Percentiles rank a stretch among this genome's conserved stretches.
Evolutionary conservation across 2,888 invertebrate genomes (phyloP).

Genomic region (Parnassius smintheus): DNA sequence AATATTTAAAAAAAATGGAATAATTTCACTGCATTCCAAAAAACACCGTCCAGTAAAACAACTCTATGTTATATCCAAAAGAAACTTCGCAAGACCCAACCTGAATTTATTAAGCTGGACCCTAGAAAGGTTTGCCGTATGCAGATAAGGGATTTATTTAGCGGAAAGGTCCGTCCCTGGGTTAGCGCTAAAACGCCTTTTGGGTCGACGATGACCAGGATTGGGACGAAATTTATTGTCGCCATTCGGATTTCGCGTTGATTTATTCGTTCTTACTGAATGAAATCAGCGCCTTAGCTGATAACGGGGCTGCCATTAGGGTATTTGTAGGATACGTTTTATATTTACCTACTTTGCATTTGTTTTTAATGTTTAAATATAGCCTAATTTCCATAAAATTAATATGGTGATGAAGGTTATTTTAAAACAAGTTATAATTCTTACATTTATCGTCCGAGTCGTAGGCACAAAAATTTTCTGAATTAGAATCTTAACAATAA

Average conservation of each 20-base stretch:
- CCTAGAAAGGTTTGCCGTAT: conserved; percentile 81
- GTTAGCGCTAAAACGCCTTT: conserved; percentile 74
- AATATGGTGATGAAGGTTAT: no score
- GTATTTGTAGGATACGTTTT: conserved; percentile 39
- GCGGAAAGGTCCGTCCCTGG: conserved; percentile 80
- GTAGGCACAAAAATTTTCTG: no score
- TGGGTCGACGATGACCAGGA: conserved; percentile 78
- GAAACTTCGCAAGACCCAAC: conserved; percentile 76
- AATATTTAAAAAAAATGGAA: no score
- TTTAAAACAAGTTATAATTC: no score
- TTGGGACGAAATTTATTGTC: conserved; percentile 75
- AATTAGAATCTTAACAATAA: no score
- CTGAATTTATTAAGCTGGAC: conserved; percentile 82
- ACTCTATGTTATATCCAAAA: conserved; percentile 48
- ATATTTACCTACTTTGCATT: neutral
- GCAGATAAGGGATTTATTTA: conserved; percentile 82
- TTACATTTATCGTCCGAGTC: no score
- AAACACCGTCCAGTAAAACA: conserved; percentile 32
- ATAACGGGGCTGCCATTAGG: conserved; percentile 51
- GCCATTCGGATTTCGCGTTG: conserved; percentile 72
- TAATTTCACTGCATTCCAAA: no score
- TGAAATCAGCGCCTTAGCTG: conserved; percentile 58
- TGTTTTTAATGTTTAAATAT: no score
- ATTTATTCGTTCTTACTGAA: conserved; percentile 71
- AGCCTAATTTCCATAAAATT: no score